Evolutionary conservation across 2,113 vertebrate genomes (phyloP).

Genomic region (Cairina moschata): DNA sequence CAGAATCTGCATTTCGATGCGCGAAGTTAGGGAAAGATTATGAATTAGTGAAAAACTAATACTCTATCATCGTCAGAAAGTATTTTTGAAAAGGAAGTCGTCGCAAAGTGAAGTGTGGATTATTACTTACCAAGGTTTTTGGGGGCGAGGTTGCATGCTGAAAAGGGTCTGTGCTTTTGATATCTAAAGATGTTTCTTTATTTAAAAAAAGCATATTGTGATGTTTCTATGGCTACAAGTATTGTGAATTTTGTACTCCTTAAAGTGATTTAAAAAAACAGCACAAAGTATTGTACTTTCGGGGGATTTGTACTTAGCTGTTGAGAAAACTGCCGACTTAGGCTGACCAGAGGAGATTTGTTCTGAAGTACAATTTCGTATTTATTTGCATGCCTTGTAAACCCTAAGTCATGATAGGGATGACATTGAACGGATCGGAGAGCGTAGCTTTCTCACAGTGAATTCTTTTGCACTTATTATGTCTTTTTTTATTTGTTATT

Average conservation of each 20-base stretch:
- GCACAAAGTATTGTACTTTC: background rate
- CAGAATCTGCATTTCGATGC: background rate
- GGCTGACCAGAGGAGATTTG: background rate
- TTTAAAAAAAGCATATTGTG: background rate
- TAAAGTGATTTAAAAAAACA: background rate
- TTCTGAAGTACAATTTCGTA: background rate
- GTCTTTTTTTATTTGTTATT: constrained; percentile 1
- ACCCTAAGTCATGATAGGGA: background rate
- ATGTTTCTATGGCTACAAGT: constrained; percentile 36
- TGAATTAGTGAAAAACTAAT: background rate
- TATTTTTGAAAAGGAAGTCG: background rate
- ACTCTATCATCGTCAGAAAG: background rate
- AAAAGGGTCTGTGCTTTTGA: background rate
- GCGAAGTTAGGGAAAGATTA: constrained; percentile 12
- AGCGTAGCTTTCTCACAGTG: background rate
- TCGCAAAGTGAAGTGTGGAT: background rate
- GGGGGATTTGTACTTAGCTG: background rate
- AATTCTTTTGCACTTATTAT: constrained; percentile 41
- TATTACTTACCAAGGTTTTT: background rate
- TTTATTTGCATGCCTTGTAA: constrained; percentile 16
- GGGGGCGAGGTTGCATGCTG: background rate
- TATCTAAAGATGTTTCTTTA: background rate
- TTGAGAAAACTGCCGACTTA: background rate
- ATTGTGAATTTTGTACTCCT: constrained; percentile 5
- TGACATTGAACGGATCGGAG: background rate